Evolutionary conservation across 2,113 vertebrate genomes (phyloP).

Genomic region (Deroptyus accipitrinus): DNA sequence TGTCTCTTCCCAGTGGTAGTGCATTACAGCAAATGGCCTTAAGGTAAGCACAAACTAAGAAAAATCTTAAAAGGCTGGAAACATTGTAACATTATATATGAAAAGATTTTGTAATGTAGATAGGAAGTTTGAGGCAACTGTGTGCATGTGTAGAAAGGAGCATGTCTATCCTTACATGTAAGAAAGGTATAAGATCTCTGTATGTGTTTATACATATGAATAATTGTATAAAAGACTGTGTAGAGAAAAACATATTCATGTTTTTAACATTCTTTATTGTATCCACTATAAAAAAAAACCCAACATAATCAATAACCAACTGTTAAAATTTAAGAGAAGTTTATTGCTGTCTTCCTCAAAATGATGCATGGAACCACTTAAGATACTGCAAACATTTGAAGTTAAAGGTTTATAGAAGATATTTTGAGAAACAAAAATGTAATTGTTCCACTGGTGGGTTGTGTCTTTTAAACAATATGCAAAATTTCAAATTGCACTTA

Average conservation of each 20-base stretch:
- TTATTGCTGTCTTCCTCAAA: background rate
- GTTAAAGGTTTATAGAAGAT: background rate
- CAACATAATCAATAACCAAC: background rate
- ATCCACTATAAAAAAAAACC: fast-evolving
- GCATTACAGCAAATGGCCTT: constrained; percentile 98
- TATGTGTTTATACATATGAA: background rate
- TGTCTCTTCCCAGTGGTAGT: constrained; percentile 97
- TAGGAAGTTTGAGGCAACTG: background rate
- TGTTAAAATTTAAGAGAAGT: background rate
- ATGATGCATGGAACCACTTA: background rate
- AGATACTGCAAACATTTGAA: background rate
- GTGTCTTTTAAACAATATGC: background rate
- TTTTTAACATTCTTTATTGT: background rate
- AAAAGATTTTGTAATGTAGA: background rate
- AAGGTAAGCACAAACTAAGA: constrained; percentile 73
- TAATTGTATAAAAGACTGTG: background rate
- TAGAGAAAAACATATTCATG: background rate
- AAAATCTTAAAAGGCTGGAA: background rate
- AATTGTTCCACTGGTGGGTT: background rate
- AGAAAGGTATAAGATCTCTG: background rate
- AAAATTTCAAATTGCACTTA: background rate
- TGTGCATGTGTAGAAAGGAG: background rate
- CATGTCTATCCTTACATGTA: background rate
- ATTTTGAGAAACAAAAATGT: background rate
- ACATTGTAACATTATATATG: background rate